Conservation (phyloP, 1,140 invertebrate species). For the Bombus superbus region DNA sequence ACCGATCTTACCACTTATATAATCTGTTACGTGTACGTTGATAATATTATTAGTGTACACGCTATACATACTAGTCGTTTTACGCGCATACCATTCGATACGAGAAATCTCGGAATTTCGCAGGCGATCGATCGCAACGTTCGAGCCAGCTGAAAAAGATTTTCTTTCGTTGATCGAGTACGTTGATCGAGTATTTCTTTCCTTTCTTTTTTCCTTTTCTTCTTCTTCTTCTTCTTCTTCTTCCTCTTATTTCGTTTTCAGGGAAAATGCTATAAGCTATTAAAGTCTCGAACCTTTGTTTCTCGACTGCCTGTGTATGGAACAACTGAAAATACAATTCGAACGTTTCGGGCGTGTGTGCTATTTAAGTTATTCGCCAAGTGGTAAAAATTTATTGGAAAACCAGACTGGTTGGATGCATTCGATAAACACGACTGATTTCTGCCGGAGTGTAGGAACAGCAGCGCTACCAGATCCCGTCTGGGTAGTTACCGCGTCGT, state of each 20-base stretch:
- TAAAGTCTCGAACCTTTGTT: no score
- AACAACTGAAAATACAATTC: not conserved
- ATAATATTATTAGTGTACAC: conserved; percentile 18
- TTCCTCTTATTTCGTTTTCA: no score
- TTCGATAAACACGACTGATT: not conserved
- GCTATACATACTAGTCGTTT: not conserved
- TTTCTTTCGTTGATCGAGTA: not conserved
- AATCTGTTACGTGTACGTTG: not conserved
- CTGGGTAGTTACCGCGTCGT: conserved; percentile 9
- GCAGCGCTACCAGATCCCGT: not conserved
- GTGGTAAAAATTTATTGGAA: not conserved
- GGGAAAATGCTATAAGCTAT: no score
- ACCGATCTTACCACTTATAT: conserved; percentile 8
- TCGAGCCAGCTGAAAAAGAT: not conserved
- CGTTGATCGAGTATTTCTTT: not conserved
- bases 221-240: no score
- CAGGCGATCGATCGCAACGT: not conserved
- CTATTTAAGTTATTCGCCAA: no score
- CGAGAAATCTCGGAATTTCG: not conserved
- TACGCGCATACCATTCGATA: not conserved
- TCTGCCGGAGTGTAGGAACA: not conserved
- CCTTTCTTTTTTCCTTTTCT: accelerated
- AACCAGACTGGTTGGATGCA: not conserved
- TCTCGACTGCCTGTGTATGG: no score
- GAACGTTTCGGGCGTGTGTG: no score